Conservation (phyloP, 2,888 invertebrate species). For the Trichacis sp. region DNA sequence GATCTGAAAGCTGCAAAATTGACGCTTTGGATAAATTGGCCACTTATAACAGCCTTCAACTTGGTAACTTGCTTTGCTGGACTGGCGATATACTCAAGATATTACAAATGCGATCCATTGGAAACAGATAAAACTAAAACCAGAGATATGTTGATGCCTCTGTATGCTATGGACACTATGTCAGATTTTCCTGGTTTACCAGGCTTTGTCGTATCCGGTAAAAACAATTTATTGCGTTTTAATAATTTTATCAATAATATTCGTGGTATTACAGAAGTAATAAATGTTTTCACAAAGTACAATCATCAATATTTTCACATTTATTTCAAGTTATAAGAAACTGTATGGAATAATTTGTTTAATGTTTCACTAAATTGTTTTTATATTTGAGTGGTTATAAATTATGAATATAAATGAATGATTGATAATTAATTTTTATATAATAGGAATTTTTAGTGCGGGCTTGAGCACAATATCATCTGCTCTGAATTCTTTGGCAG, state of each 20-base stretch:
- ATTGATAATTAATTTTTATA: not conserved
- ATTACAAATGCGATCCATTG: constrained; percentile 85
- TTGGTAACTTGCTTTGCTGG: constrained; percentile 77
- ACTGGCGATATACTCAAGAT: constrained; percentile 86
- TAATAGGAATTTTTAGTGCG: constrained; percentile 85
- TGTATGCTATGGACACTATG: constrained; percentile 83
- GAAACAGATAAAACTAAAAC: constrained; percentile 74
- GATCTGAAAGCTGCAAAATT: constrained; percentile 77
- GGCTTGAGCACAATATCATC: constrained; percentile 93
- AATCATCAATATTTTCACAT: too few relatives aligned
- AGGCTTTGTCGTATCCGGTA: constrained; percentile 88
- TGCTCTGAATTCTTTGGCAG: constrained; percentile 89
- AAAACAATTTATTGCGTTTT: not conserved
- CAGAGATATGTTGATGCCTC: constrained; percentile 84
- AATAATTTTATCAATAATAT: not conserved
- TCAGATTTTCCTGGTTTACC: constrained; percentile 81
- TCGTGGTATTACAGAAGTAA: too few relatives aligned
- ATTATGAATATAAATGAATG: too few relatives aligned
- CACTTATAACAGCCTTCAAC: constrained; percentile 81
- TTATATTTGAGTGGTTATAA: too few relatives aligned
- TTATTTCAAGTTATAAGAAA: too few relatives aligned
- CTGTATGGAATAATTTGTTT: too few relatives aligned
- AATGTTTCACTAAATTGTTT: too few relatives aligned
- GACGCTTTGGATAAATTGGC: constrained; percentile 85
- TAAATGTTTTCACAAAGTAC: too few relatives aligned